These are phyloP conservation scores for Phortica okadai DNA, from an alignment of 2,888 invertebrate species.

Conservation along the genomic window DNA sequence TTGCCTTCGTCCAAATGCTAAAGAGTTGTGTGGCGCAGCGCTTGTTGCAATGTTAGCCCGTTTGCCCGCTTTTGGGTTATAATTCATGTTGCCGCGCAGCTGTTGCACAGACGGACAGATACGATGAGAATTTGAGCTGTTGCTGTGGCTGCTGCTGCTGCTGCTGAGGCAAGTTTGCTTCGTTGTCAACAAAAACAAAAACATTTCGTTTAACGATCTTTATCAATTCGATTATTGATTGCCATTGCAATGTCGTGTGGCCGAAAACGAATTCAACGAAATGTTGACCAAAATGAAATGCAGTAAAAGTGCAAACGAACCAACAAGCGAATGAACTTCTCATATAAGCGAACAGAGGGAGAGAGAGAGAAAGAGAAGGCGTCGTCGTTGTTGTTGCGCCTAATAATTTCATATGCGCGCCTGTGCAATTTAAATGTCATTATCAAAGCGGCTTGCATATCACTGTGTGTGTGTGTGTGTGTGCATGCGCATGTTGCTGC, in stretches of 20 bases:
- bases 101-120: slow-evolving; percentile 25
- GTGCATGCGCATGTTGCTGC: slow-evolving; percentile 36
- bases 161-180: slow-evolving; percentile 10
- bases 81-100: slow-evolving; percentile 39
- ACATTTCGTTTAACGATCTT: slow-evolving; percentile 74
- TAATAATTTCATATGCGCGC: slow-evolving; percentile 37
- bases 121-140: slow-evolving; percentile 50
- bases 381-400: slow-evolving; percentile 2
- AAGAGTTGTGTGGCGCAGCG: slow-evolving; percentile 34
- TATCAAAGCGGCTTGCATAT: slow-evolving; percentile 53
- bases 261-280: background rate
- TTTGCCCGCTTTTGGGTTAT: slow-evolving; percentile 28
- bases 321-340: too few species aligned
- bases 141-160: slow-evolving; percentile 35
- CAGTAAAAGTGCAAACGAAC: background rate
- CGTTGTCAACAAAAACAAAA: slow-evolving; percentile 60
- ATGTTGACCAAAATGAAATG: slow-evolving; percentile 31
- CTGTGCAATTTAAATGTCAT: slow-evolving; percentile 62
- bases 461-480: background rate
- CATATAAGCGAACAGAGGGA: background rate
- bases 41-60: background rate
- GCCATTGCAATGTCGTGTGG: slow-evolving; percentile 56
- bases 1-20: background rate
- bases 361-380: background rate
- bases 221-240: slow-evolving; percentile 76